Percentiles rank a stretch among this genome's conserved stretches.
These are phyloP conservation scores for Cryptus viduatorius DNA, from an alignment of 2,888 invertebrate genomes.

Conservation along the genomic window DNA sequence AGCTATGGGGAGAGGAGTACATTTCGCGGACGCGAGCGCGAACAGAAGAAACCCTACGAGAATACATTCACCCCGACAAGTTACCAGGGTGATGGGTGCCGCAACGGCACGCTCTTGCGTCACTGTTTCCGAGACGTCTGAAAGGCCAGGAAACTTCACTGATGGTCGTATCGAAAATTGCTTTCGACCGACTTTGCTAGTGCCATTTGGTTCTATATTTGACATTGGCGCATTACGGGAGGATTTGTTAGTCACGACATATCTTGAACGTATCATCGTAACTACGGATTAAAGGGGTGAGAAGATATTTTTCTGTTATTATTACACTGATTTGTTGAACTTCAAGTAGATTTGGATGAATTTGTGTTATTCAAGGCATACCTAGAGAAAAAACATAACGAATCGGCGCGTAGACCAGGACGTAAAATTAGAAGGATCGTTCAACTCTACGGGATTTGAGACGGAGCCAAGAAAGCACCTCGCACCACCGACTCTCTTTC, in stretches of 20 bases:
- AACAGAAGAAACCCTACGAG: constrained; percentile 57
- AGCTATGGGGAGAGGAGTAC: constrained; percentile 49
- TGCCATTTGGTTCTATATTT: neutral
- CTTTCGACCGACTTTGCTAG: constrained; percentile 33
- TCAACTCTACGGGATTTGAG: constrained; percentile 76
- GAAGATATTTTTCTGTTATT: constrained; percentile 10
- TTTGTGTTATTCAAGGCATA: constrained; percentile 75
- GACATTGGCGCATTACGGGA: constrained; percentile 5
- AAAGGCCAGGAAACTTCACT: constrained; percentile 40
- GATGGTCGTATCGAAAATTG: constrained; percentile 60
- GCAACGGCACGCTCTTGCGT: constrained; percentile 40
- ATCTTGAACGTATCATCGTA: neutral
- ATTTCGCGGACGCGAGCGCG: constrained; percentile 36
- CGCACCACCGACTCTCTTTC: constrained; percentile 22
- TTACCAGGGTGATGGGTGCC: constrained; percentile 17
- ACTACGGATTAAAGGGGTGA: neutral
- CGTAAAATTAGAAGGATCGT: constrained; percentile 80
- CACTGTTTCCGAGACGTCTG: constrained; percentile 50
- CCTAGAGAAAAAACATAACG: constrained; percentile 74
- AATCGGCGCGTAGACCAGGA: constrained; percentile 48
- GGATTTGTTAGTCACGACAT: neutral
- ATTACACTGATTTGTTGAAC: neutral
- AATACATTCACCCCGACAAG: constrained; percentile 55
- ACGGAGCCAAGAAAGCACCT: constrained; percentile 74
- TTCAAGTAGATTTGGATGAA: constrained; percentile 33